Conservation (phyloP, 2,797 vertebrate genomes). For the Lerista edwardsae region DNA sequence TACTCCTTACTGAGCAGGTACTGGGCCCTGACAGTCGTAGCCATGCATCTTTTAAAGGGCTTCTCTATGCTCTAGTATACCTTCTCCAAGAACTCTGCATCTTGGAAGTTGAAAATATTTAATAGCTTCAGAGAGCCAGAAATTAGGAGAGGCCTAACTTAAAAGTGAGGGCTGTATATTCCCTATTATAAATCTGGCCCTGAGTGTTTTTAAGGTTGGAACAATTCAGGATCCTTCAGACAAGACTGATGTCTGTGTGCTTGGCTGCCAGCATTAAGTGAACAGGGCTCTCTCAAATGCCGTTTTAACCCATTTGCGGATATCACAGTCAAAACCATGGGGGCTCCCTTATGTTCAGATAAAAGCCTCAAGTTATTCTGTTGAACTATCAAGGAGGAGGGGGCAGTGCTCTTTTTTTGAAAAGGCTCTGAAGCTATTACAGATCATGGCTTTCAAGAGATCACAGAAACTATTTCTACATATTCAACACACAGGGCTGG, state of each 20-base stretch:
- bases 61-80: background rate
- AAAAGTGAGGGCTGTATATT: background rate
- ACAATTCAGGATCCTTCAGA: conserved; percentile 6
- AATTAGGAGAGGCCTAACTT: background rate
- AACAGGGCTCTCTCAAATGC: background rate
- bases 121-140: background rate
- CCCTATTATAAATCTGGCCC: background rate
- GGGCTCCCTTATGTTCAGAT: background rate
- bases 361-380: background rate
- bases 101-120: background rate
- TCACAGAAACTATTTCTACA: background rate
- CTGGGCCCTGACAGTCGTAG: background rate
- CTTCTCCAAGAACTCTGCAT: background rate
- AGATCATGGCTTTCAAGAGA: background rate
- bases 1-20: no score
- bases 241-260: background rate
- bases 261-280: background rate
- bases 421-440: background rate
- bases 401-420: background rate
- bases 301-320: conserved; percentile 14
- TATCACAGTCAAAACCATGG: background rate
- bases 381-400: background rate
- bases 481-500: background rate
- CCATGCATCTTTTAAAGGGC: background rate
- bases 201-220: background rate